Base-by-base conservation (phyloP, 2,888 invertebrate species). In the Apamea sordens region DNA sequence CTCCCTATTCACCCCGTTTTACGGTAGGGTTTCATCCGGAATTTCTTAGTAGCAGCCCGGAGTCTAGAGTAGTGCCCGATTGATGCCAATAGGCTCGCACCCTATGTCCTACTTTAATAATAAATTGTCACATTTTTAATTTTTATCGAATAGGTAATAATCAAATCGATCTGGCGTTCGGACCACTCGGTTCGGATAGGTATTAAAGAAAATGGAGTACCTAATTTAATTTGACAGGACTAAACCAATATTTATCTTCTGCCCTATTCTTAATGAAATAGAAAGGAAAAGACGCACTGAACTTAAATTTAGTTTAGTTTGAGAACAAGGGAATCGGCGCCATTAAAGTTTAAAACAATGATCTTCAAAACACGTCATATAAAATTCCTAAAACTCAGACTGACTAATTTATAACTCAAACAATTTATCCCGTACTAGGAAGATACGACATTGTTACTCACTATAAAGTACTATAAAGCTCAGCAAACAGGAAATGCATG, bases 401-500 rank as follows among this genome's bases (percentile, higher is more conserved):
- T 50, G 74, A 59, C 28, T 59, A 50, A 79, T 32, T 44, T 44
- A 68, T 5, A 28, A 61, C n/a, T 5, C 24, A 32, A 15, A 36
- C 28, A 56, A 61, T 59, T 70, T n/a, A 81, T 84, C 73, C 67
- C 41, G 28, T 70, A 61, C 28, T 47, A 44, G 28, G 70, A 84
- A 80, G 74, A 83, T n/a, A 28, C 47, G 11, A 64, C 65, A 63
- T 63, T 61, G 64, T 79, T 68, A 50, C 65, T 64, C 73, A 73
- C 73, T 79, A 69, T 67, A 73, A 59, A 59, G 71, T 82, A 59
- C 11, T 68, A 63, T 67, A 80, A 77, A 71, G 75, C 77, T 84
- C 59, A 64, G 63, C 82, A 80, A 81, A 84, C 86, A 89, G 88
- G 88, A 87, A 87, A 86, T 76, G 82, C 84, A 64, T 80, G 82